Evolutionary conservation across 2,113 vertebrate genomes (phyloP), one percentile per base, ranked within the genome.

Genomic region (Malurus elegans): DNA sequence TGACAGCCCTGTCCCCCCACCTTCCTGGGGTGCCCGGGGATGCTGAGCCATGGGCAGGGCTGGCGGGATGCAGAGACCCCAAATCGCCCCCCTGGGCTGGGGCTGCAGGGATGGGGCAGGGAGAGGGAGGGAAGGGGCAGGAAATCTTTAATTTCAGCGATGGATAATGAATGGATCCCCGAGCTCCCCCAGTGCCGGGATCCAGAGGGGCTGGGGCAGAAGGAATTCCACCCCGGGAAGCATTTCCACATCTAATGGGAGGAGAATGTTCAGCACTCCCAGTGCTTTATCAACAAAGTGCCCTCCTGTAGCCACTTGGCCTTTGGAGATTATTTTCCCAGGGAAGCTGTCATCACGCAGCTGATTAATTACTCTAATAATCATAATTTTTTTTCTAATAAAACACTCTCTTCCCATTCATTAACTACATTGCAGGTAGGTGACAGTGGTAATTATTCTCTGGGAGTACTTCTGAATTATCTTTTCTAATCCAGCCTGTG

Each of bases 331-430:
- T 96, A 97, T 97, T 97, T 93, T 95, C 91, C 92, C 85, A 92
- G 96, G 97, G 98, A 98, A 98, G 95, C 98, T 98, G 98, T 98
- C 98, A 99, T 88, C 90, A 95, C 40, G 72, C 96, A 94, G 97
- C 97, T 98, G 98, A 99, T 99, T 99, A 99, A 99, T 99, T 98
- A 99, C 98, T 97, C 97, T 97, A 98, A 98, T 98, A 98, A 98
- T 98, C 97, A 97, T 98, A 97, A 98, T 98, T 98, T 98, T 95
- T 97, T 97, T 95, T 81, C 98, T 97, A 98, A 98, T 97, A 98
- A 98, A 97, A 98, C 98, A 96, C 88, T 92, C 95, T 97, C 98
- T 98, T 96, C 95, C 97, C 98, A 98, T 98, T 98, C 98, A 98
- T 98, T 99, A 98, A 98, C 98, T 98, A 98, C 96, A 97, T 95